These are phyloP conservation scores for Mimas tiliae DNA, from an alignment of 2,888 invertebrate species.

Conservation along the genomic window DNA sequence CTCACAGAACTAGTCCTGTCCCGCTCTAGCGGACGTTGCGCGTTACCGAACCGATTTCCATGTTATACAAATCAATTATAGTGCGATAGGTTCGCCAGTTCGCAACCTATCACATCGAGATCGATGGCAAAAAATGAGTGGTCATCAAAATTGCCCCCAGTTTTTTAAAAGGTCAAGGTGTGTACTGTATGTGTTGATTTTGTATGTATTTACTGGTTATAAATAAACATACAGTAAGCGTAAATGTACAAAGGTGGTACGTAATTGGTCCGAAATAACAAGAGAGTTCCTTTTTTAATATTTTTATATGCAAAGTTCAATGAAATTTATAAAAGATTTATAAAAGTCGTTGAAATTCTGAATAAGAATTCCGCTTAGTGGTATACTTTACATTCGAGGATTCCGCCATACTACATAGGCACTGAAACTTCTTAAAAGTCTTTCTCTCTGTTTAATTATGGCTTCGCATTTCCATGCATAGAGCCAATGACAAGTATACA, in stretches of 20 bases:
- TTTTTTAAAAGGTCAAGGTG: slow-evolving; percentile 3
- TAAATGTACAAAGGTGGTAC: slow-evolving; percentile 17
- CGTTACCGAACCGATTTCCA: slow-evolving; percentile 53
- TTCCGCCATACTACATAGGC: too few relatives aligned
- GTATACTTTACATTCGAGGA: background rate
- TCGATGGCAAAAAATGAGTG: slow-evolving; percentile 30
- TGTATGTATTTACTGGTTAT: background rate
- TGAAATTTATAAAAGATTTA: slow-evolving; percentile 5
- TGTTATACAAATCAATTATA: slow-evolving; percentile 50
- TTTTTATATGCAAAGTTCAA: slow-evolving; percentile 9
- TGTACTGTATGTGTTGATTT: too few relatives aligned
- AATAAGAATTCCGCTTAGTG: background rate
- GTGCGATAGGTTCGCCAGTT: slow-evolving; percentile 20
- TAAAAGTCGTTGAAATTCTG: background rate
- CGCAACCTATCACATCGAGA: slow-evolving; percentile 23
- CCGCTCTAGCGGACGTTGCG: slow-evolving; percentile 66
- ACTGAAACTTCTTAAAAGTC: too few relatives aligned
- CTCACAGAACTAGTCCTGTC: slow-evolving; percentile 65
- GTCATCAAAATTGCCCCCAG: slow-evolving; percentile 22
- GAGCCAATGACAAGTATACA: too few relatives aligned
- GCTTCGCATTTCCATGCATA: too few relatives aligned
- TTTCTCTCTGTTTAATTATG: too few relatives aligned
- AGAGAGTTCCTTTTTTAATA: slow-evolving; percentile 1
- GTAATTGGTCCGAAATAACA: slow-evolving; percentile 20
- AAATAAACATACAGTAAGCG: slow-evolving; percentile 4